Evolutionary conservation across 2,888 invertebrate genomes (phyloP).

Genomic region (Erebia epiphron): DNA sequence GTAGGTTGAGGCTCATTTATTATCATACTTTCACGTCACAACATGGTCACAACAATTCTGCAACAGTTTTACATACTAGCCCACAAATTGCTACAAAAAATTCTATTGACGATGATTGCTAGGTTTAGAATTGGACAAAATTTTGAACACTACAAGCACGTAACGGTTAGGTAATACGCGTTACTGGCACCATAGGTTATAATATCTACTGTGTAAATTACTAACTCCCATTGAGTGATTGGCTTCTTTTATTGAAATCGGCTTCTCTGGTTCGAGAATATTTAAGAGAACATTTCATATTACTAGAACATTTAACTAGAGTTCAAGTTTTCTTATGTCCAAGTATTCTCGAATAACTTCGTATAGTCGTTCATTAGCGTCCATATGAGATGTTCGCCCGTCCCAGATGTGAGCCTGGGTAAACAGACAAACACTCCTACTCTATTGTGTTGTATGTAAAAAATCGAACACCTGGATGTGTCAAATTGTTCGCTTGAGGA

Average conservation of each 20-base stretch:
- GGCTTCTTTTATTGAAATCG: not conserved
- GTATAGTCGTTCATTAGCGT: constrained; percentile 70
- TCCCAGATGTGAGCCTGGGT: constrained; percentile 78
- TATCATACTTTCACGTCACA: no score
- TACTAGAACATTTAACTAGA: not conserved
- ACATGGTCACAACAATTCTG: no score
- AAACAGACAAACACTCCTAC: constrained; percentile 61
- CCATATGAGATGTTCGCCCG: constrained; percentile 75
- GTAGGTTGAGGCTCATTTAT: no score
- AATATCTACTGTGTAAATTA: no score
- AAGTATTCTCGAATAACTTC: constrained; percentile 44
- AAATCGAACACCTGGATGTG: constrained; percentile 82
- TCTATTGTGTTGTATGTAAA: constrained; percentile 72
- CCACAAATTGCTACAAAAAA: no score
- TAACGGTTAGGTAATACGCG: no score
- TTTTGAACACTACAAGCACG: no score
- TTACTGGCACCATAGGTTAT: no score
- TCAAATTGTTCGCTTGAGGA: constrained; percentile 75
- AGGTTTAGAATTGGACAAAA: no score
- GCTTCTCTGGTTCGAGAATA: not conserved
- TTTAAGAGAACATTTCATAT: not conserved
- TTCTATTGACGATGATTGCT: no score
- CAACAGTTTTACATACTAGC: no score
- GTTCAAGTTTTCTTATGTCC: not conserved
- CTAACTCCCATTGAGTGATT: no score